phyloP scores from a whole-genome alignment of 2,888 invertebrate species.

The Cistogaster globosa region DNA sequence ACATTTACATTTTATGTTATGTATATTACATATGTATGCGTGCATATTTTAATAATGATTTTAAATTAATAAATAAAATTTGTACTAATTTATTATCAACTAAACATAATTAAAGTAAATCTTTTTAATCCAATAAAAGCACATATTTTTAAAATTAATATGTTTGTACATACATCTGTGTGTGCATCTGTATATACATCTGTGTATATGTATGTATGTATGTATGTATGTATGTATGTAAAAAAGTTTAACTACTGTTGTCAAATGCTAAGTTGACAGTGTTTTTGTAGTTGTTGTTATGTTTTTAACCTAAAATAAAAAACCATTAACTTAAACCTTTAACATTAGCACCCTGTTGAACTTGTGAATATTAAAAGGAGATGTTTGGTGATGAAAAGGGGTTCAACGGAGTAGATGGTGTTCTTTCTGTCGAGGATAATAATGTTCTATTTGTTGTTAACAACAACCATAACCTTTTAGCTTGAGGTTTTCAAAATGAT shows the following conservation, averaged over 20 bases:
- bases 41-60: too few species aligned
- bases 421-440: constrained; percentile 7
- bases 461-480: constrained; percentile 42
- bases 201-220: neutral
- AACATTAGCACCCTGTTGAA: constrained; percentile 40
- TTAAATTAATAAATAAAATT: too few species aligned
- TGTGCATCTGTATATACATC: too few species aligned
- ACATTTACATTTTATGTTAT: too few species aligned
- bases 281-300: neutral
- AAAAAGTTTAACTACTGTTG: constrained; percentile 16
- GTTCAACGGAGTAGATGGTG: neutral
- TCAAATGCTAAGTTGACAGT: neutral
- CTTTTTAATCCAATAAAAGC: too few species aligned
- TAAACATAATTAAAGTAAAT: too few species aligned
- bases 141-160: neutral
- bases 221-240: neutral
- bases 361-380: constrained; percentile 12
- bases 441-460: constrained; percentile 39
- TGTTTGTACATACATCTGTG: neutral
- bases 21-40: too few species aligned
- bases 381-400: neutral
- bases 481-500: constrained; percentile 51
- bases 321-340: constrained; percentile 25
- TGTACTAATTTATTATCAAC: too few species aligned
- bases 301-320: neutral